Evolutionary conservation across 2,888 invertebrate genomes (phyloP).

Genomic region (Acanthosepion esculentum): DNA sequence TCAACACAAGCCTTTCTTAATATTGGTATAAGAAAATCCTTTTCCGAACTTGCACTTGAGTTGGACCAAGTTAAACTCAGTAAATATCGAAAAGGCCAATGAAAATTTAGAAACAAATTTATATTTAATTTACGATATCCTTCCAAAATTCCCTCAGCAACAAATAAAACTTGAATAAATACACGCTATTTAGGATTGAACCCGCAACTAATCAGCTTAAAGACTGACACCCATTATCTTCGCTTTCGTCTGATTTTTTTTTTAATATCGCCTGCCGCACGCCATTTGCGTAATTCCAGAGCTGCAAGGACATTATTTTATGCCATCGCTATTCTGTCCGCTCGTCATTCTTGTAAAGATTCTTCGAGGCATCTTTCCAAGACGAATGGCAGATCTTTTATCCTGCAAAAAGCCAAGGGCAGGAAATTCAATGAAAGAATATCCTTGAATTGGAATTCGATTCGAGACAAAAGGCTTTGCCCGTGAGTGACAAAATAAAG

Average conservation of each 20-base stretch:
- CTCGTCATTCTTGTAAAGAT: not conserved
- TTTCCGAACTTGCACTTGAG: no score
- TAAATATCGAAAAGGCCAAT: no score
- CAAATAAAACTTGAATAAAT: no score
- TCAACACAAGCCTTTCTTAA: no score
- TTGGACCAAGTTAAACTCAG: no score
- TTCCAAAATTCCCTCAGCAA: no score
- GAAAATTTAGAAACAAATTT: no score
- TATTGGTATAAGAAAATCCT: no score
- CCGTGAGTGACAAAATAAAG: not conserved
- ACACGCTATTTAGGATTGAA: no score
- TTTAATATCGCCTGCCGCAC: not conserved
- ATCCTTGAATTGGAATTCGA: not conserved
- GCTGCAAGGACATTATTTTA: slow-evolving; percentile 13
- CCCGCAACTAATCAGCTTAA: no score
- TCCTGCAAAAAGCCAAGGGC: not conserved
- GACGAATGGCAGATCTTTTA: not conserved
- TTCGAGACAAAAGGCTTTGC: not conserved
- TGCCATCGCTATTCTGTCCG: not conserved
- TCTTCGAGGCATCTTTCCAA: not conserved
- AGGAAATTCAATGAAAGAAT: not conserved
- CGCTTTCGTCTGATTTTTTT: not conserved
- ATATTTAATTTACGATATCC: no score
- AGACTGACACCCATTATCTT: not conserved
- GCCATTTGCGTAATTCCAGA: not conserved